phyloP scores from a whole-genome alignment of 2,113 vertebrate genomes.

The Centropristis striata region DNA sequence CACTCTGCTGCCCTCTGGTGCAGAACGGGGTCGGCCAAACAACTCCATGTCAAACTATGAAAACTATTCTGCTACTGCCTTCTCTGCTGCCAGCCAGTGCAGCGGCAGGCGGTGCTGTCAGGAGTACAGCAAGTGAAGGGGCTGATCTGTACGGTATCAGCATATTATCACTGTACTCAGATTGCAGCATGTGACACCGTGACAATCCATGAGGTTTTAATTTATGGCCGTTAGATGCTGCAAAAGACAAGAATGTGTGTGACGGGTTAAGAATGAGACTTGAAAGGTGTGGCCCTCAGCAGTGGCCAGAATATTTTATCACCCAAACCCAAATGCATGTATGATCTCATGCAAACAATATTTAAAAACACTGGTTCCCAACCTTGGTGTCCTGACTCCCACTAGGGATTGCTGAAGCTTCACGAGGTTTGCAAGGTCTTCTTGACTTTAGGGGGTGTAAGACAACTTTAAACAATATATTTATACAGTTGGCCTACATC shows the following conservation, averaged over 20 bases:
- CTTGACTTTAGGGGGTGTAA: too few relatives aligned
- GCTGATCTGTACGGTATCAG: not conserved
- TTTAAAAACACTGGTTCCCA: too few relatives aligned
- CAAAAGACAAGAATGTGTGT: not conserved
- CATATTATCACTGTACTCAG: not conserved
- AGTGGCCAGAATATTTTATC: slow-evolving; percentile 11
- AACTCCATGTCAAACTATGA: slow-evolving; percentile 12
- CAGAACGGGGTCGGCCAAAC: slow-evolving; percentile 8
- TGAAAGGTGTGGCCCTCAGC: not conserved
- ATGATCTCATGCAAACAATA: not conserved
- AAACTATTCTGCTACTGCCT: slow-evolving; percentile 1
- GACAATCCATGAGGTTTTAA: not conserved
- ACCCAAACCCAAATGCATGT: not conserved
- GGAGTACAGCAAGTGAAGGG: not conserved
- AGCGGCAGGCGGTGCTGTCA: not conserved
- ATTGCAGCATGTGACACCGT: not conserved
- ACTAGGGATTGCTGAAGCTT: too few relatives aligned
- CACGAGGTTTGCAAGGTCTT: too few relatives aligned
- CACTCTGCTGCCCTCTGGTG: slow-evolving; percentile 25
- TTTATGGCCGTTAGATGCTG: not conserved
- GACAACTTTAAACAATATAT: too few relatives aligned
- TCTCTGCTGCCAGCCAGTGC: not conserved
- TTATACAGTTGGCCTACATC: too few relatives aligned
- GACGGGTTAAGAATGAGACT: not conserved
- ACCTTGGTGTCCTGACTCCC: too few relatives aligned